Percentiles rank a stretch among this genome's conserved stretches.
These are phyloP conservation scores for Agrochola macilenta DNA, from an alignment of 2,888 invertebrate genomes.

Conservation along the genomic window DNA sequence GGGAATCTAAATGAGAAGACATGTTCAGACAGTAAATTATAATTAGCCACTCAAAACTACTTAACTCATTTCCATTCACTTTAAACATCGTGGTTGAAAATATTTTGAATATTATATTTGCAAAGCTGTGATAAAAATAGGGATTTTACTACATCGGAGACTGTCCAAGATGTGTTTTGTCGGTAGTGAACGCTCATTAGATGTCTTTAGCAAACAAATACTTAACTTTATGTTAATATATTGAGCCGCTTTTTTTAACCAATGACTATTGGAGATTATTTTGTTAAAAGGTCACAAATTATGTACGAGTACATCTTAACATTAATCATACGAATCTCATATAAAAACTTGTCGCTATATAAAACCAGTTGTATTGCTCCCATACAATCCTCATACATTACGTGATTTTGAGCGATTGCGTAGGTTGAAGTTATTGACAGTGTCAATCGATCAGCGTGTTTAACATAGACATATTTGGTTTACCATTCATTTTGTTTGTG, in stretches of 20 bases:
- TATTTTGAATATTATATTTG: too few species aligned
- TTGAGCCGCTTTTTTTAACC: not conserved
- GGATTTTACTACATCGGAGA: not conserved
- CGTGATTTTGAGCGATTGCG: constrained; percentile 9
- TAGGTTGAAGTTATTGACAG: constrained; percentile 24
- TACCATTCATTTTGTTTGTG: constrained; percentile 2
- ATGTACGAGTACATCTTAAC: constrained; percentile 1
- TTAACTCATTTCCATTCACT: too few species aligned
- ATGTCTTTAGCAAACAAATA: too few species aligned
- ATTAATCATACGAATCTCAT: not conserved
- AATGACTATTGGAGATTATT: not conserved
- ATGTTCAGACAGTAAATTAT: not conserved
- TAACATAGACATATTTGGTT: constrained; percentile 3
- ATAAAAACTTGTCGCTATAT: constrained; percentile 9
- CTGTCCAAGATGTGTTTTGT: not conserved
- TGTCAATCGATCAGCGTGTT: constrained; percentile 15
- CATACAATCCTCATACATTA: constrained; percentile 5
- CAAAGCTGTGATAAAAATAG: not conserved
- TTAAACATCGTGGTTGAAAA: too few species aligned
- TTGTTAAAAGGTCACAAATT: constrained; percentile 9
- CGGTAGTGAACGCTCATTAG: not conserved
- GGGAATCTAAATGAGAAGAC: not conserved
- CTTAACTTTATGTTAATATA: too few species aligned
- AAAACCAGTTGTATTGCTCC: constrained; percentile 19
- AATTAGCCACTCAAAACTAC: too few species aligned